A percentile compares a stretch with the other conserved stretches of the same genome.
Evolutionary conservation across 1,140 invertebrate species (phyloP).

Genomic region (Phthorimaea operculella): DNA sequence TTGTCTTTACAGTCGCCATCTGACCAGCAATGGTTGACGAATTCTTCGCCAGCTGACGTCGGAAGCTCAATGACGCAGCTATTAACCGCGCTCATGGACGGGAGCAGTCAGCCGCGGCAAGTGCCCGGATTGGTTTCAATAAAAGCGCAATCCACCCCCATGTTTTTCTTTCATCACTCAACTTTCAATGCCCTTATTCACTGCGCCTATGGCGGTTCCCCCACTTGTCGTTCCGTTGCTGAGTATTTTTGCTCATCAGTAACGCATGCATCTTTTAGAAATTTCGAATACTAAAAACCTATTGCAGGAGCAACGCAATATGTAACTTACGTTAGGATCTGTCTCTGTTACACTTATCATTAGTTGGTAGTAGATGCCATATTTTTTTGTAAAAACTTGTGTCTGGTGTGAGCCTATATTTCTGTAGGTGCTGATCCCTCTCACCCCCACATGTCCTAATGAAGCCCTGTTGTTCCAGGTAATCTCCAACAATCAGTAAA

Average conservation of each 20-base stretch:
- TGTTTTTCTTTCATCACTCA: conserved; percentile 65
- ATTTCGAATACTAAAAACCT: too few relatives aligned
- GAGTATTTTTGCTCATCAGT: too few relatives aligned
- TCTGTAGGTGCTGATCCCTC: neutral
- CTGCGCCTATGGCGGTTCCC: too few relatives aligned
- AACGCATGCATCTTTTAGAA: too few relatives aligned
- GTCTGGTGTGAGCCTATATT: too few relatives aligned
- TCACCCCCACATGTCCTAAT: neutral
- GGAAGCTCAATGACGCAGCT: conserved; percentile 60
- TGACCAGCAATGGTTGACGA: conserved; percentile 28
- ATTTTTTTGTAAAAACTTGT: too few relatives aligned
- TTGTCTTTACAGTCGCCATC: neutral
- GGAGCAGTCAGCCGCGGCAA: conserved; percentile 58
- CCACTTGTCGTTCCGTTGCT: too few relatives aligned
- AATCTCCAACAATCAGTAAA: neutral
- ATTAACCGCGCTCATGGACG: conserved; percentile 59
- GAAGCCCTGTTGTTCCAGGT: conserved; percentile 3
- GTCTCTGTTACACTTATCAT: too few relatives aligned
- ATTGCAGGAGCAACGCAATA: too few relatives aligned
- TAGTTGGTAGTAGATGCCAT: too few relatives aligned
- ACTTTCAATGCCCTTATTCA: conserved; percentile 59
- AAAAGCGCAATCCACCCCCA: conserved; percentile 59
- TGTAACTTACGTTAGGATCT: too few relatives aligned
- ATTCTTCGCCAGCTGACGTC: neutral
- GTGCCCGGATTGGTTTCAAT: conserved; percentile 66